Evolutionary conservation across 2,888 invertebrate species (phyloP).

Genomic region (Euproctis similis): DNA sequence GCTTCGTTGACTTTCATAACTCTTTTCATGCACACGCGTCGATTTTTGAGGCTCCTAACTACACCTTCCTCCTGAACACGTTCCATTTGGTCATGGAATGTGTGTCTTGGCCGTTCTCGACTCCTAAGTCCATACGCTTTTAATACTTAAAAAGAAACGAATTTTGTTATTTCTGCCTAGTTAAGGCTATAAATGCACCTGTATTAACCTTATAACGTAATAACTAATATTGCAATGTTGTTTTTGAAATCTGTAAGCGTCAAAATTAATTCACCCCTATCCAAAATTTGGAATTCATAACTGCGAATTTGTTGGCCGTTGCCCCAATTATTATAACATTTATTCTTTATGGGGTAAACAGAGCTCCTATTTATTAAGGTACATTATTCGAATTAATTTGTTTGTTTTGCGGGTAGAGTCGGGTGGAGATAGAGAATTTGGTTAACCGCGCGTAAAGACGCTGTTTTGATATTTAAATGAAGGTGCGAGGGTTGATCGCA

Average conservation of each 20-base stretch:
- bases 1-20: too few species aligned
- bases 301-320: conserved; percentile 64
- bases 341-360: conserved; percentile 73
- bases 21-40: too few species aligned
- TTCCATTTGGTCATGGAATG: too few species aligned
- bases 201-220: too few species aligned
- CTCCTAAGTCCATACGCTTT: too few species aligned
- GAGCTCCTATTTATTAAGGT: conserved; percentile 73
- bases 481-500: conserved; percentile 63
- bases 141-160: too few species aligned
- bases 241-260: conserved; percentile 41
- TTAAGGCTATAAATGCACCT: too few species aligned
- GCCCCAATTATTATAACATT: conserved; percentile 71
- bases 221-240: conserved; percentile 36
- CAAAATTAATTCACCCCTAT: conserved; percentile 69
- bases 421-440: conserved; percentile 36
- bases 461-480: conserved; percentile 74
- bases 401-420: conserved; percentile 66
- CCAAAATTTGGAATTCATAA: conserved; percentile 58
- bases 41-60: too few species aligned
- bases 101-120: too few species aligned
- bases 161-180: too few species aligned
- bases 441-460: conserved; percentile 53
- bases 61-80: too few species aligned
- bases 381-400: conserved; percentile 75